These are phyloP conservation scores for Eristalis pertinax DNA, from an alignment of 2,888 invertebrate genomes.

Conservation along the genomic window DNA sequence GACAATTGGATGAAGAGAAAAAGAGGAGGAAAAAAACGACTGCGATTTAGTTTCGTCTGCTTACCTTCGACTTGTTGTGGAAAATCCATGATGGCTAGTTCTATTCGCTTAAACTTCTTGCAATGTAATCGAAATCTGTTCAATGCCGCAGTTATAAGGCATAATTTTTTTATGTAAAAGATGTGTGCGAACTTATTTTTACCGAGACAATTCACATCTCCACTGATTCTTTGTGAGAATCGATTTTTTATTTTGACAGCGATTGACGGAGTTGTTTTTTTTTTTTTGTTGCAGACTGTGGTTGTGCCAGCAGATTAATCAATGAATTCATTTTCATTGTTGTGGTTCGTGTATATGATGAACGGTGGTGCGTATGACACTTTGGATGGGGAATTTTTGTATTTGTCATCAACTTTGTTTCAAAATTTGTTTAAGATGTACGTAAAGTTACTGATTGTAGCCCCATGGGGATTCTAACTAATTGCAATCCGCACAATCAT, in stretches of 20 bases:
- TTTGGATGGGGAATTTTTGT: neutral
- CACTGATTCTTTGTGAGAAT: constrained; percentile 59
- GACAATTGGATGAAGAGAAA: constrained; percentile 63
- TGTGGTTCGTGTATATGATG: neutral
- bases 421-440: too few relatives aligned
- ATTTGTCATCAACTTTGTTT: too few relatives aligned
- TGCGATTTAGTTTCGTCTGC: neutral
- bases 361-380: neutral
- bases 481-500: too few relatives aligned
- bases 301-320: neutral
- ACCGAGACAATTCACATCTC: constrained; percentile 36
- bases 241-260: constrained; percentile 69
- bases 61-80: constrained; percentile 79
- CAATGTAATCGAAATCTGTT: constrained; percentile 5
- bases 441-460: too few relatives aligned
- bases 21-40: constrained; percentile 45
- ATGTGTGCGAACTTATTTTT: constrained; percentile 1
- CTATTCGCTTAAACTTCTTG: constrained; percentile 6
- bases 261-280: neutral
- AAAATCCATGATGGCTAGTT: constrained; percentile 76
- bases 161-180: constrained; percentile 21
- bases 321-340: neutral
- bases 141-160: constrained; percentile 11
- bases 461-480: too few relatives aligned
- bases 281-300: constrained; percentile 3